Evolutionary conservation across 2,113 vertebrate species (phyloP), one percentile per base, ranked within the genome.

Genomic region (Platysternon megacephalum): DNA sequence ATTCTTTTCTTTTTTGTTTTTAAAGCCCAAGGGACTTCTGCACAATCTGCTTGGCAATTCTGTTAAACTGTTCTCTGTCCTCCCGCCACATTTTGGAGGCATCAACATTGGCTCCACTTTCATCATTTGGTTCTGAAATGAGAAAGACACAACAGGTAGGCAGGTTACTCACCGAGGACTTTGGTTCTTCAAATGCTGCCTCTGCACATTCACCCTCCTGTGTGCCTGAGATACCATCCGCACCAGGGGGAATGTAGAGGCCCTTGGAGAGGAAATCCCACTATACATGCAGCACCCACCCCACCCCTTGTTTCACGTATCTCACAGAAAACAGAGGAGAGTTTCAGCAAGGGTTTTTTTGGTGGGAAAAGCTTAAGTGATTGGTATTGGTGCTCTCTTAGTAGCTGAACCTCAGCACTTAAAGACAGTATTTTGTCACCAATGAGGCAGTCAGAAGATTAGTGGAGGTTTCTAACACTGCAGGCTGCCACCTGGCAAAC

Each of bases 31-130:
- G 98, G 5, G 99, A 99, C 98, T 99, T 99, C 96, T 99, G 99
- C 17, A 99, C 99, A 0, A 99, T 99, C 98, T 99, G 99, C 98
- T 99, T 98, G 94, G 99, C 99, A 3, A 99, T 98, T 96, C 88
- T 98, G 97, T 99, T 98, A 79, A 99, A 99, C 79, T 99, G 99
- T 84, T 99, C 99, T 42, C 99, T 93, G 98, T 99, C 99, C 28
- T 99, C 99, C 1, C 99, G 98, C 99, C 99, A 99, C 99, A 99
- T 99, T 90, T 99, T 99, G 16, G 99, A 99, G 6, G 99, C 99
- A 0, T 99, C 99, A 4, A 99, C 99, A 0, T 99, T 99, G 0
- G 99, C 99, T 1, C 99, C 99, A 1, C 99, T 99, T 89, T 99
- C 99, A 56, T 99, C 99, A 0, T 99, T 99, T 1, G 99, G 99